phyloP scores from a whole-genome alignment of 1,140 invertebrate genomes.

The Drosophila nebulosa region DNA sequence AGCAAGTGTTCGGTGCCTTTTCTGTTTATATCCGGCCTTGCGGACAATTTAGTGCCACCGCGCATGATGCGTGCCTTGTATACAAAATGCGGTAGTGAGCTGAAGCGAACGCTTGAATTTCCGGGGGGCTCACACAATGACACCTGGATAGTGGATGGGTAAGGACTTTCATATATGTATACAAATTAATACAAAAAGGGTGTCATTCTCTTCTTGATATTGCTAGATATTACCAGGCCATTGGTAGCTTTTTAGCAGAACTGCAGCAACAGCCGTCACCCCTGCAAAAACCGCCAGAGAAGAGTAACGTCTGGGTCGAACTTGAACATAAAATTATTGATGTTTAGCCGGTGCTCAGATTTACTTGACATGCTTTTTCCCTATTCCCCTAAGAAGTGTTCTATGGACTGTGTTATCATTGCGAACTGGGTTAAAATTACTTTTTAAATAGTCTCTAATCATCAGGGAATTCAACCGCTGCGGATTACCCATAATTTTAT shows the following conservation, averaged over 20 bases:
- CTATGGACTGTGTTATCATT: slow-evolving; percentile 74
- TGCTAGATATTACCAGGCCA: slow-evolving; percentile 84
- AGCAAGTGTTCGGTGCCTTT: slow-evolving; percentile 85
- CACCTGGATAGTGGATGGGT: slow-evolving; percentile 86
- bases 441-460: slow-evolving; percentile 15
- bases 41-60: slow-evolving; percentile 91
- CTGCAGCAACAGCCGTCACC: slow-evolving; percentile 63
- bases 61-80: slow-evolving; percentile 92
- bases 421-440: slow-evolving; percentile 50
- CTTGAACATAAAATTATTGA: slow-evolving; percentile 72
- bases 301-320: slow-evolving; percentile 74
- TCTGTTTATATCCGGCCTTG: slow-evolving; percentile 90
- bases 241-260: slow-evolving; percentile 83
- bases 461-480: not conserved
- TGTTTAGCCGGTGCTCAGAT: slow-evolving; percentile 35
- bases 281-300: slow-evolving; percentile 69
- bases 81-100: slow-evolving; percentile 85
- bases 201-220: slow-evolving; percentile 23
- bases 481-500: not conserved
- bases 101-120: slow-evolving; percentile 88
- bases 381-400: slow-evolving; percentile 47
- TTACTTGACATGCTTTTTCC: not conserved
- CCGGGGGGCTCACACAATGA: slow-evolving; percentile 92
- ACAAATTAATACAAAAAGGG: not conserved
- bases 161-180: not conserved